Conservation (phyloP, 2,888 invertebrate genomes). For the Aelia acuminata region DNA sequence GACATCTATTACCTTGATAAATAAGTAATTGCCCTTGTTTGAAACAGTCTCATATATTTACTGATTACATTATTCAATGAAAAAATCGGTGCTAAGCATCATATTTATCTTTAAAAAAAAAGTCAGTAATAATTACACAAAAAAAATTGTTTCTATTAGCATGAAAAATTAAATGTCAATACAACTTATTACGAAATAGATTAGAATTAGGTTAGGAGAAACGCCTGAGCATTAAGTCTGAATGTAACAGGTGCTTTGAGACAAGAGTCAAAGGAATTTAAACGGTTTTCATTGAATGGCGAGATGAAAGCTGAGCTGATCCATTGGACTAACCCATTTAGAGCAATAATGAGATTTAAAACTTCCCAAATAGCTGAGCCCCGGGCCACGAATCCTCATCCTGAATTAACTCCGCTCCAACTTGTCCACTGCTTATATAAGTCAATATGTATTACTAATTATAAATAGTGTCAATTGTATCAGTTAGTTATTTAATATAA, state of each 20-base stretch:
- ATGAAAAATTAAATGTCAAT: too few relatives aligned
- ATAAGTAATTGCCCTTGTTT: too few relatives aligned
- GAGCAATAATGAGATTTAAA: slow-evolving; percentile 31
- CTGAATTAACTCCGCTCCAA: background rate
- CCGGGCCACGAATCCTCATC: background rate
- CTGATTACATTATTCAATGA: too few relatives aligned
- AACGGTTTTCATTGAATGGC: slow-evolving; percentile 7
- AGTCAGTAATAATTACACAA: too few relatives aligned
- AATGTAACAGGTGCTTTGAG: slow-evolving; percentile 4
- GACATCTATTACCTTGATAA: too few relatives aligned
- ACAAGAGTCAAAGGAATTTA: slow-evolving; percentile 21
- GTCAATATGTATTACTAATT: background rate
- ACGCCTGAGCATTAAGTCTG: background rate
- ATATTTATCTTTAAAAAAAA: too few relatives aligned
- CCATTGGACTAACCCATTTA: slow-evolving; percentile 26
- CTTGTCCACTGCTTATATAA: background rate
- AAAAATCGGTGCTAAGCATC: too few relatives aligned
- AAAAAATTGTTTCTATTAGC: too few relatives aligned
- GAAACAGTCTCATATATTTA: too few relatives aligned
- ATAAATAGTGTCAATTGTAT: background rate
- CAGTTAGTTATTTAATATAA: too few relatives aligned
- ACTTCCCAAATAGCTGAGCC: slow-evolving; percentile 8
- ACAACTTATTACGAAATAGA: background rate
- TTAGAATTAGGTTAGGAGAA: background rate
- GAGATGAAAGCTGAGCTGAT: slow-evolving; percentile 25